Evolutionary conservation across 2,797 vertebrate genomes (phyloP), one percentile per base, ranked within the genome.

Genomic region (Peromyscus melanophrys): DNA sequence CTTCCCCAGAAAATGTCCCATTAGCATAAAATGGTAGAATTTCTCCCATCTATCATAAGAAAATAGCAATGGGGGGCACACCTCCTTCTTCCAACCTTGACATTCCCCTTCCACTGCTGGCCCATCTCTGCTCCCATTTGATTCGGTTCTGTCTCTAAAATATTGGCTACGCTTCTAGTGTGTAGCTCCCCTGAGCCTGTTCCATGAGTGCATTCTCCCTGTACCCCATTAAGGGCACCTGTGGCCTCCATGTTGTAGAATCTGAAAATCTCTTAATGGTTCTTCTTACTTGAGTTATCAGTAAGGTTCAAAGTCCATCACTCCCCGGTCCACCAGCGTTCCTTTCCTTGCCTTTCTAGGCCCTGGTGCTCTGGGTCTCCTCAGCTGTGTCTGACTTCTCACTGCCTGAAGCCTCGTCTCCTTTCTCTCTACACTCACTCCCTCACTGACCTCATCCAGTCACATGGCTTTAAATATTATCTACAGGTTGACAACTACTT

Each of bases 281-380:
- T 81, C 55, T 23, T 75, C 94, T 95, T 61, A 95, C 92, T 95
- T 92, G 85, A 29, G 40, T 40, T 55, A 19, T 2, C 55, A 88
- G 69, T 34, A 43, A 40, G 2, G 0, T 78, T 89, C 14, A 55
- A n/a, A 69, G 90, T 0, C 9, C 43, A 5, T 92, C 29, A 8
- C 52, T 89, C 40, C 59, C 71, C 52, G 59, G 27, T 59, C 80
- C 76, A 77, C 43, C 73, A 16, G 43, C 34, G 40, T 57, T 59
- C 31, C 77, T 55, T 34, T 82, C 40, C 88, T 92, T 0, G 1
- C 34, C 52, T 69, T 29, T 34, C 91, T 31, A 63, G 91, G 77
- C 29, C 9, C 4, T 43, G 37, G 16, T 6, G 19, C 10, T 34
- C n/a, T n/a, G 73, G 37, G 14, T 81, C n/a, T 89, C 59, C 57